These are phyloP conservation scores for Momotus momota DNA, from an alignment of 2,797 vertebrate species.

Conservation along the genomic window DNA sequence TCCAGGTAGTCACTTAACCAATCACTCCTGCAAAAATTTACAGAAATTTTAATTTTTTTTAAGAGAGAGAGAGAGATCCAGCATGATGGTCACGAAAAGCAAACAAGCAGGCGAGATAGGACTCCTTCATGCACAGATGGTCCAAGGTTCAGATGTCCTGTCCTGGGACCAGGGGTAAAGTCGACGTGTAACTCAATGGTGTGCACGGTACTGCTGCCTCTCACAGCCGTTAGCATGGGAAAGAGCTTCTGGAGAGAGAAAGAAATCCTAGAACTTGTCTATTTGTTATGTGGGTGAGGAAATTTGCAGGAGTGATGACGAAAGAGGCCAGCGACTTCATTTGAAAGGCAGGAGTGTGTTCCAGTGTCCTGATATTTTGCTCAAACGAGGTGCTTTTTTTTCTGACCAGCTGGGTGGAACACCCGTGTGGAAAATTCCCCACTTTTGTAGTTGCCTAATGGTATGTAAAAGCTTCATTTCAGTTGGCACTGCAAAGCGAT, in stretches of 20 bases:
- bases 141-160: background rate
- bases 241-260: background rate
- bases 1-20: slow-evolving; percentile 15
- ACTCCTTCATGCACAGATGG: background rate
- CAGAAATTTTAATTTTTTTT: background rate
- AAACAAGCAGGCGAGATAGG: accelerated
- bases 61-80: background rate
- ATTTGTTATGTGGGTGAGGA: background rate
- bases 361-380: background rate
- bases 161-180: background rate
- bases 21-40: background rate
- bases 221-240: background rate
- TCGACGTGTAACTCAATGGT: background rate
- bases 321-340: background rate
- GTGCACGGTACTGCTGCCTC: background rate
- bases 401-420: slow-evolving; percentile 39
- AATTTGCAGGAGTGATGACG: background rate
- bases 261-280: background rate
- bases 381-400: background rate
- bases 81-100: background rate
- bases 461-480: slow-evolving; percentile 62
- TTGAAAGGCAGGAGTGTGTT: background rate
- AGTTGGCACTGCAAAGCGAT: slow-evolving; percentile 6
- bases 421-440: slow-evolving; percentile 64
- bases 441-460: slow-evolving; percentile 67